These are phyloP conservation scores for Lutjanus campechanus DNA, from an alignment of 2,797 vertebrate species.

Conservation along the genomic window DNA sequence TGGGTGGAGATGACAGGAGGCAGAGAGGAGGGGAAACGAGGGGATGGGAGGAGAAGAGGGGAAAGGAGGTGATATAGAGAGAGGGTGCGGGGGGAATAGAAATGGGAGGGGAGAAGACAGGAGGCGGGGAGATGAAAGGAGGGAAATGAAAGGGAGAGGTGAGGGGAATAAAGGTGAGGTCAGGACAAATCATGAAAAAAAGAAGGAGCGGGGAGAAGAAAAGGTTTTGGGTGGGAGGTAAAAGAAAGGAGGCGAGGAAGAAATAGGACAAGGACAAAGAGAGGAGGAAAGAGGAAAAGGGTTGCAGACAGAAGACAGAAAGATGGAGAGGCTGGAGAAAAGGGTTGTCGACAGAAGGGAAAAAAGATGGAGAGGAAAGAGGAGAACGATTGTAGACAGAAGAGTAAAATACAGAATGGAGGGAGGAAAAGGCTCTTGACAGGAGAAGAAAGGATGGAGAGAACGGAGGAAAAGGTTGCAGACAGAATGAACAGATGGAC, in stretches of 20 bases:
- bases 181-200: conserved; percentile 40
- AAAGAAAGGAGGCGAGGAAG: conserved; percentile 27
- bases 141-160: conserved; percentile 48
- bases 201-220: conserved; percentile 35
- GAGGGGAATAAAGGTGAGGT: conserved; percentile 50
- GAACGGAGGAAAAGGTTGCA: background rate
- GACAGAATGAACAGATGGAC: background rate
- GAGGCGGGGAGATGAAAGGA: conserved; percentile 50
- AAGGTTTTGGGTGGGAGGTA: conserved; percentile 19
- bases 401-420: background rate
- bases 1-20: conserved; percentile 44
- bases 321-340: background rate
- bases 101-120: conserved; percentile 13
- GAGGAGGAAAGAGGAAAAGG: background rate
- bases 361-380: background rate
- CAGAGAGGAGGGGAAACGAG: conserved; percentile 24
- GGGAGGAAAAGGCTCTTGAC: background rate
- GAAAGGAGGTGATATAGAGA: conserved; percentile 14
- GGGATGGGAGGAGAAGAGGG: conserved; percentile 13
- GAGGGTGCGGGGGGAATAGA: background rate
- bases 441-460: background rate
- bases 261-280: conserved; percentile 48
- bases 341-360: background rate
- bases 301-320: background rate
- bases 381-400: background rate